Percentiles rank a stretch among this genome's conserved stretches.
Evolutionary conservation across 2,113 vertebrate species (phyloP).

Genomic region (Callionymus lyra): DNA sequence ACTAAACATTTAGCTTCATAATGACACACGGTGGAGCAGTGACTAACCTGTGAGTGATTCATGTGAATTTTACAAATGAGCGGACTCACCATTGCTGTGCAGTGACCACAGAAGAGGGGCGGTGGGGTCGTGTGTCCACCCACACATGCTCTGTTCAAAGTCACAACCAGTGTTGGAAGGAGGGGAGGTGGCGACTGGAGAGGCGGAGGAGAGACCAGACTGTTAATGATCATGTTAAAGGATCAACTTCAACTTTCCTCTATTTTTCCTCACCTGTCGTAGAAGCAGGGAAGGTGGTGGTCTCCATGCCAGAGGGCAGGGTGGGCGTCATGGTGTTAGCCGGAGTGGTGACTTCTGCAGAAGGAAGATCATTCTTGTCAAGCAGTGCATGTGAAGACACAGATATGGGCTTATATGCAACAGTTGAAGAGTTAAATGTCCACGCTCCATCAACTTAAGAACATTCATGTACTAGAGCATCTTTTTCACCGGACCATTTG

Average conservation of each 20-base stretch:
- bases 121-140: slow-evolving; percentile 80
- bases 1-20: neutral
- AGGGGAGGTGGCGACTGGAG: slow-evolving; percentile 38
- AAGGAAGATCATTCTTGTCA: slow-evolving; percentile 23
- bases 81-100: slow-evolving; percentile 66
- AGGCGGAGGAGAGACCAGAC: slow-evolving; percentile 2
- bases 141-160: slow-evolving; percentile 81
- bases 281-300: slow-evolving; percentile 66
- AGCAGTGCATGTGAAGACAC: no score
- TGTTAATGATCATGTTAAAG: neutral
- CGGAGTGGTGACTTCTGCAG: slow-evolving; percentile 77
- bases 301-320: slow-evolving; percentile 54
- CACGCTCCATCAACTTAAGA: no score
- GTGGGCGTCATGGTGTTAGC: slow-evolving; percentile 75
- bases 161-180: slow-evolving; percentile 76
- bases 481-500: no score
- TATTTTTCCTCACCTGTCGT: slow-evolving; percentile 51
- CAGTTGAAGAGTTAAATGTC: no score
- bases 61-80: neutral
- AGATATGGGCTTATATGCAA: no score
- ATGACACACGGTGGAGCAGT: neutral
- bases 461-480: no score
- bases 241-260: neutral
- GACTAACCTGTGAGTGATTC: no score
- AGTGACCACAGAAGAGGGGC: slow-evolving; percentile 76